These are phyloP conservation scores for Nymphalis c-album DNA, from an alignment of 2,888 invertebrate species.

Conservation along the genomic window DNA sequence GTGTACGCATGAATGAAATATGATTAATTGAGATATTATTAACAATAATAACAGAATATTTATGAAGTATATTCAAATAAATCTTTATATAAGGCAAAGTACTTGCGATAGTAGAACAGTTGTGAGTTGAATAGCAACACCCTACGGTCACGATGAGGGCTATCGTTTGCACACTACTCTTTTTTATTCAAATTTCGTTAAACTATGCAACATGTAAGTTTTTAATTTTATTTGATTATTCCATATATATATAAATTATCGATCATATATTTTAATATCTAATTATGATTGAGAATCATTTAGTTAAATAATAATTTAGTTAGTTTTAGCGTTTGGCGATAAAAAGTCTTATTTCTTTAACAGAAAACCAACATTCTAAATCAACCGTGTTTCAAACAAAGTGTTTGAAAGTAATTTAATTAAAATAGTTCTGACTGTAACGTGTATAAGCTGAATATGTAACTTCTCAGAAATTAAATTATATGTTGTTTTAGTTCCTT, in stretches of 20 bases:
- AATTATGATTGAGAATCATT: no score
- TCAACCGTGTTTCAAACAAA: no score
- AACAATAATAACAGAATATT: neutral
- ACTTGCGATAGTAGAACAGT: neutral
- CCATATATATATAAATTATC: no score
- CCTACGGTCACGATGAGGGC: neutral
- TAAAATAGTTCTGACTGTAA: no score
- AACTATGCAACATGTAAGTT: neutral
- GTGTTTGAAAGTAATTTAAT: no score
- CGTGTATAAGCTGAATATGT: no score
- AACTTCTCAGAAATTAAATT: no score
- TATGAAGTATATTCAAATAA: neutral
- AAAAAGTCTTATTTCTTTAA: no score
- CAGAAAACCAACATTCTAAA: no score
- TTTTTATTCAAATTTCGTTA: neutral
- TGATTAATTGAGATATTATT: constrained; percentile 1
- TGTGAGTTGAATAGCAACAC: neutral
- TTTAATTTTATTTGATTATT: neutral
- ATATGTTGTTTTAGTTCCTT: neutral
- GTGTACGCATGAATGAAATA: neutral
- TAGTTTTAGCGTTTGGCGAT: no score
- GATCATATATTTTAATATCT: no score
- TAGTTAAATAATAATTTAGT: no score
- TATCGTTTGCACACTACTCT: neutral
- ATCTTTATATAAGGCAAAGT: neutral